phyloP scores from a whole-genome alignment of 1,140 invertebrate genomes.

The Popillia japonica region DNA sequence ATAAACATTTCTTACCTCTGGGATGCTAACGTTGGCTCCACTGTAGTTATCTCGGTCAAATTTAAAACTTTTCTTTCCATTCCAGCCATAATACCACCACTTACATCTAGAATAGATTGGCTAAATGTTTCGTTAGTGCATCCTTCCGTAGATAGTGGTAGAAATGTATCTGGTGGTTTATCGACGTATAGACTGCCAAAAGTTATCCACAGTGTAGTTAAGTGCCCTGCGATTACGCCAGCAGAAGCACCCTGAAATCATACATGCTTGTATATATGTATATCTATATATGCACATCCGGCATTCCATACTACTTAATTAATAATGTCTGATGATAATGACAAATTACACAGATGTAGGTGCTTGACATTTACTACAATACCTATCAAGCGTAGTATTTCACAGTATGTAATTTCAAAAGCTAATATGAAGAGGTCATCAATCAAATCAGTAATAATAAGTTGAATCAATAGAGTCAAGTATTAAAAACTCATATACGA shows the following conservation, averaged over 20 bases:
- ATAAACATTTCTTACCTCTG: conserved; percentile 7
- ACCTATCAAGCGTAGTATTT: not conserved
- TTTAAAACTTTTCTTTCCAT: conserved; percentile 39
- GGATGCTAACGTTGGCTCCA: conserved; percentile 1
- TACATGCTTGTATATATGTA: not conserved
- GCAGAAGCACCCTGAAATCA: conserved; percentile 67
- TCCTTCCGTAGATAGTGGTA: conserved; percentile 68
- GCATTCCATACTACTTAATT: conserved; percentile 7
- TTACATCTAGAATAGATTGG: conserved; percentile 61
- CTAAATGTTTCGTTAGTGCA: conserved; percentile 74
- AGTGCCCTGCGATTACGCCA: conserved; percentile 73
- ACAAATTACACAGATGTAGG: not conserved
- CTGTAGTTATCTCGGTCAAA: conserved; percentile 6
- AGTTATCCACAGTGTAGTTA: conserved; percentile 72
- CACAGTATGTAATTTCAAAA: too few species aligned
- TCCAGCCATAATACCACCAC: conserved; percentile 47
- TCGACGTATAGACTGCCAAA: conserved; percentile 68
- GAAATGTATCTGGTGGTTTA: conserved; percentile 58
- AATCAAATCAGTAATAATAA: too few species aligned
- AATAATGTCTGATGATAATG: conserved; percentile 2
- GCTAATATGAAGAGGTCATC: too few species aligned
- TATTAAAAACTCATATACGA: too few species aligned
- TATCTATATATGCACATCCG: not conserved
- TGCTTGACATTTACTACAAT: not conserved
- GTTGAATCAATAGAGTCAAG: too few species aligned